Base-by-base conservation (phyloP, 2,888 invertebrate species). In the Drosophila sordidula region DNA sequence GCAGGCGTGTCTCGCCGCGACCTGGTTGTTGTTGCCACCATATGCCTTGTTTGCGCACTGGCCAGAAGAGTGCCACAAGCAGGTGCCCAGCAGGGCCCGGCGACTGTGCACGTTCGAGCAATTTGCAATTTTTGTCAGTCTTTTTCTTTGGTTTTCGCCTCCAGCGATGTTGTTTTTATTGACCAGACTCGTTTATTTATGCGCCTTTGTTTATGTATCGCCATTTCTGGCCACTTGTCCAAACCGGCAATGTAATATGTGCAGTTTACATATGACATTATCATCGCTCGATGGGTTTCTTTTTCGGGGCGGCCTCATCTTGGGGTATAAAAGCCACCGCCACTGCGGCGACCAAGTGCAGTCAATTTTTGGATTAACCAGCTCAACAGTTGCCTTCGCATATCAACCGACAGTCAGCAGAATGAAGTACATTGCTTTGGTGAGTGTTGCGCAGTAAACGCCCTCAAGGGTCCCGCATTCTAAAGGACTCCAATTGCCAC, bases 381-480 rank as follows among this genome's bases (percentile, higher is more conserved):
- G 61, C 54, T 62, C 64, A 58, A 74, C 75, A 76, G 70, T 80
- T 70, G 59, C 54, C 63, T 38, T 52, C 44, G 52, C 44, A 59
- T 34, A 39, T 14, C 18, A 44, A 2, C 47, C 25, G 1, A 12
- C 4, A 59, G 41, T 47, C 62, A 44, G 42, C 63, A 87, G 52
- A 45, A 90, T 90, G 90, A 90, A 91, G 70, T 90, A 77, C 73
- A 70, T 91, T 46, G 66, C 77, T 56, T 73, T 90, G 89, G 90
- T 90, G 39, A 79, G 89, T 79, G 38, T 4, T 4, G 5, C 4
- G 3, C 18, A 4, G 16, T 11, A 34, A 26, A 12, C 14, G 38
- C 29, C 29, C 16, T 25, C n/a, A 26, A 46, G 26, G 12, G 3
- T 36, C n/a, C 25, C 26, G 9, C 5, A 8, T 11, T n/a, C 38